These are phyloP conservation scores for Metacarcinus magister DNA, from an alignment of 2,888 invertebrate genomes.

Conservation along the genomic window DNA sequence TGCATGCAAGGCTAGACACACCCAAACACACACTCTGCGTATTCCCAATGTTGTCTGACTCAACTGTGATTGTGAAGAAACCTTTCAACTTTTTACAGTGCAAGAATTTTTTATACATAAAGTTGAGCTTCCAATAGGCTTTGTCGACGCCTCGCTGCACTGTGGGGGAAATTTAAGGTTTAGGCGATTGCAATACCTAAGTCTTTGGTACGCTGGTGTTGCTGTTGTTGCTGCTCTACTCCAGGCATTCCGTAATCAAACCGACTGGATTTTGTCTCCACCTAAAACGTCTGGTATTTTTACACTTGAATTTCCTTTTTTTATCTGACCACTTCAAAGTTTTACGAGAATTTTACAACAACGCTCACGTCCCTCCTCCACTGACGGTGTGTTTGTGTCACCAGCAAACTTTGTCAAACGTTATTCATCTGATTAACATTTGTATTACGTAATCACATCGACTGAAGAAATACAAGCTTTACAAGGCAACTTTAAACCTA, in stretches of 20 bases:
- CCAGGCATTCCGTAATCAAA: too few species aligned
- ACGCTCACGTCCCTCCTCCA: too few species aligned
- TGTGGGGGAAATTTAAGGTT: background rate
- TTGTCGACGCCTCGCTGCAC: background rate
- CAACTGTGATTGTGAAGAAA: background rate
- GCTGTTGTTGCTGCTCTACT: background rate
- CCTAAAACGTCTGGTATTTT: background rate
- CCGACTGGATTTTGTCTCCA: too few species aligned
- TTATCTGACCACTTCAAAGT: background rate
- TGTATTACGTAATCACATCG: too few species aligned
- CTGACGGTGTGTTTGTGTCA: too few species aligned
- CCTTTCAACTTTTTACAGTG: background rate
- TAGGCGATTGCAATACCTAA: background rate
- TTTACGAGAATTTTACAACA: background rate
- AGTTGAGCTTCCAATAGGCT: background rate
- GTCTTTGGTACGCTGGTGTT: background rate
- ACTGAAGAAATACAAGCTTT: too few species aligned
- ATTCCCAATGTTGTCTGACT: background rate
- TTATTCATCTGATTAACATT: too few species aligned
- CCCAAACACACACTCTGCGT: background rate
- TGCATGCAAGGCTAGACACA: background rate
- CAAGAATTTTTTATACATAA: background rate
- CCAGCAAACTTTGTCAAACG: too few species aligned
- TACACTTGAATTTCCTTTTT: background rate
- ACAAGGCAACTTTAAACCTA: too few species aligned